Evolutionary conservation across 2,113 vertebrate species (phyloP).

Genomic region (Gasterosteus aculeatus): DNA sequence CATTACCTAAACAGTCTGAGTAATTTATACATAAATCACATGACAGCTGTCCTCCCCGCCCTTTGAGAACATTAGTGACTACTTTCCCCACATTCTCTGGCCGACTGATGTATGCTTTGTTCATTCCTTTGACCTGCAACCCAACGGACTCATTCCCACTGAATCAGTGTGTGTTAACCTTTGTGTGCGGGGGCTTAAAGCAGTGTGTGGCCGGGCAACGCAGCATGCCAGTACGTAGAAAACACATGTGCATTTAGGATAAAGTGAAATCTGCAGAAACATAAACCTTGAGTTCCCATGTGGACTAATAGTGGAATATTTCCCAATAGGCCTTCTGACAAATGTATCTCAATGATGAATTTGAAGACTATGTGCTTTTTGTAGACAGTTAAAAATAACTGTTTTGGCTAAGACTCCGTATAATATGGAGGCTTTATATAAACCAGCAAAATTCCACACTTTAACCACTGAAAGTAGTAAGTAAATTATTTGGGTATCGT

Average conservation of each 20-base stretch:
- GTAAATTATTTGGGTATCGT: too few species aligned
- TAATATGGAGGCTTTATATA: neutral
- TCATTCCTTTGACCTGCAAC: constrained; percentile 42
- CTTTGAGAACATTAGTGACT: constrained; percentile 31
- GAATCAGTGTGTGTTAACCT: constrained; percentile 41
- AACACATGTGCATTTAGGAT: neutral
- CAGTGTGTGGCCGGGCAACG: constrained; percentile 25
- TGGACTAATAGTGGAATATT: neutral
- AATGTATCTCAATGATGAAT: constrained; percentile 37
- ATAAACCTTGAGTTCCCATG: constrained; percentile 13
- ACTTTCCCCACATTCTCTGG: constrained; percentile 34
- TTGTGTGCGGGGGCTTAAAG: constrained; percentile 39
- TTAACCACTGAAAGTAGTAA: neutral
- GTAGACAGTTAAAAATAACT: neutral
- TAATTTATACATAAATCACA: constrained; percentile 45
- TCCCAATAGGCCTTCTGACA: constrained; percentile 1
- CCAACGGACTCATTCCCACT: constrained; percentile 24
- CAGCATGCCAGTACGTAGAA: constrained; percentile 9
- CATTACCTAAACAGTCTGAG: constrained; percentile 16
- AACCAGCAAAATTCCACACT: constrained; percentile 23
- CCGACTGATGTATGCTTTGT: constrained; percentile 42
- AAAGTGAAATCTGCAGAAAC: constrained; percentile 23
- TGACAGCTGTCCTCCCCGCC: constrained; percentile 14
- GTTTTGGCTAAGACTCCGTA: neutral
- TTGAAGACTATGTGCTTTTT: constrained; percentile 9